phyloP scores from a whole-genome alignment of 2,888 invertebrate genomes.

The Philaethria dido region DNA sequence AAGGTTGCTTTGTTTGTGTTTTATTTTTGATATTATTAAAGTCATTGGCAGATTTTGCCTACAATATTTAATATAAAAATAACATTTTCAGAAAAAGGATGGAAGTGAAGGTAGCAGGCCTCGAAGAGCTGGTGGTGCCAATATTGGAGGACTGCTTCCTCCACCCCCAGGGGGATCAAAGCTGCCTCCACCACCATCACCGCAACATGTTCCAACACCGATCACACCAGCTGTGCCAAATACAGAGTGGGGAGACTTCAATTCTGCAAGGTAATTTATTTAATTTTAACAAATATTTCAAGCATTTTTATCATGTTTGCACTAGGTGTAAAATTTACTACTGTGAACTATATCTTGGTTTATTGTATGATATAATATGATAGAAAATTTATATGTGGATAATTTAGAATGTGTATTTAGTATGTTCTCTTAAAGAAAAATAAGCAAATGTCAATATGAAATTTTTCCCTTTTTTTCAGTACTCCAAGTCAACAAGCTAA shows the following conservation, averaged over 20 bases:
- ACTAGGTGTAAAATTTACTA: no score
- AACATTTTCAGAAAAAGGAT: conserved; percentile 90
- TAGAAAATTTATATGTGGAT: no score
- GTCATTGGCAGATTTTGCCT: not conserved
- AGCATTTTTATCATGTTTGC: no score
- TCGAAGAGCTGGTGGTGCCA: conserved; percentile 75
- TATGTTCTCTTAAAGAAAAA: no score
- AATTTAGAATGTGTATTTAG: no score
- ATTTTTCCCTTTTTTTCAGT: conserved; percentile 52
- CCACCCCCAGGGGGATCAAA: conserved; percentile 90
- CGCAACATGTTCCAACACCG: conserved; percentile 87
- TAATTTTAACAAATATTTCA: no score
- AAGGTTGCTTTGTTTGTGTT: no score
- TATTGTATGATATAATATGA: no score
- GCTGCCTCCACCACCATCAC: conserved; percentile 91
- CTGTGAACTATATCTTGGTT: no score
- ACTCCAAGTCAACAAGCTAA: conserved; percentile 60
- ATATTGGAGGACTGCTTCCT: conserved; percentile 87
- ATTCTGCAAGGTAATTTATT: conserved; percentile 84
- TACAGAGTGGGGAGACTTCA: conserved; percentile 92
- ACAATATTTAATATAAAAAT: not conserved
- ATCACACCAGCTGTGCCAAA: conserved; percentile 70
- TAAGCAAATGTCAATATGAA: not conserved
- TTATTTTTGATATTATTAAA: not conserved
- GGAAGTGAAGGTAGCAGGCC: conserved; percentile 90